Conservation (phyloP, 2,888 invertebrate species). For the Epinotia ramella region DNA sequence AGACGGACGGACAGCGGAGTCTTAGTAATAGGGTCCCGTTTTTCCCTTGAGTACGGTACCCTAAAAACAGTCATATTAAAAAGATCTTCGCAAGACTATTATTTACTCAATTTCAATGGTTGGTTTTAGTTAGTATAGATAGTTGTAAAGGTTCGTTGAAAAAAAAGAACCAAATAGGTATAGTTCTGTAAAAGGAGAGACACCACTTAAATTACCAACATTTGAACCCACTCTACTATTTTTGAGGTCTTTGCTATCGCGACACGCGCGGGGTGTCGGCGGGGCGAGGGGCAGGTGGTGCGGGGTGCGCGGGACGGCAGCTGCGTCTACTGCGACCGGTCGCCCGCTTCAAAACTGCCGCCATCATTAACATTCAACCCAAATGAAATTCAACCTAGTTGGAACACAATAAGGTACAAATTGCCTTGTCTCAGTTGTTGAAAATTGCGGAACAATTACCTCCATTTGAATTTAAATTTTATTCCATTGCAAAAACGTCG, state of each 20-base stretch:
- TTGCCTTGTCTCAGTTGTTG: not conserved
- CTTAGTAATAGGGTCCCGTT: no score
- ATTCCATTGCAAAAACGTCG: not conserved
- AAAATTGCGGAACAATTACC: constrained; percentile 15
- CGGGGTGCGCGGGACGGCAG: constrained; percentile 66
- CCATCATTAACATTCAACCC: constrained; percentile 61
- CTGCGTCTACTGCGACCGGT: constrained; percentile 80
- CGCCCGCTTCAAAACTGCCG: constrained; percentile 76
- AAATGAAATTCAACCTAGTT: constrained; percentile 52
- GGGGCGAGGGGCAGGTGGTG: constrained; percentile 59
- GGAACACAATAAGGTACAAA: fast-evolving
- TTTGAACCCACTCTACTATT: constrained; percentile 4
- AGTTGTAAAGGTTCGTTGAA: no score
- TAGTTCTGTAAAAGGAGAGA: no score
- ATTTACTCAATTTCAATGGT: no score
- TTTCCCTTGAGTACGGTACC: no score
- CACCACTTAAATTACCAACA: not conserved
- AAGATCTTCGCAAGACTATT: no score
- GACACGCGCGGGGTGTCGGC: constrained; percentile 75
- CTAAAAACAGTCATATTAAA: no score
- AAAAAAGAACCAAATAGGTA: no score
- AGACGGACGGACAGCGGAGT: no score
- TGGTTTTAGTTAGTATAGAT: no score
- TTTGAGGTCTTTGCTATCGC: constrained; percentile 66
- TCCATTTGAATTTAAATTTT: constrained; percentile 20